Evolutionary conservation across 2,113 vertebrate genomes (phyloP).

Genomic region (Pipra filicauda): DNA sequence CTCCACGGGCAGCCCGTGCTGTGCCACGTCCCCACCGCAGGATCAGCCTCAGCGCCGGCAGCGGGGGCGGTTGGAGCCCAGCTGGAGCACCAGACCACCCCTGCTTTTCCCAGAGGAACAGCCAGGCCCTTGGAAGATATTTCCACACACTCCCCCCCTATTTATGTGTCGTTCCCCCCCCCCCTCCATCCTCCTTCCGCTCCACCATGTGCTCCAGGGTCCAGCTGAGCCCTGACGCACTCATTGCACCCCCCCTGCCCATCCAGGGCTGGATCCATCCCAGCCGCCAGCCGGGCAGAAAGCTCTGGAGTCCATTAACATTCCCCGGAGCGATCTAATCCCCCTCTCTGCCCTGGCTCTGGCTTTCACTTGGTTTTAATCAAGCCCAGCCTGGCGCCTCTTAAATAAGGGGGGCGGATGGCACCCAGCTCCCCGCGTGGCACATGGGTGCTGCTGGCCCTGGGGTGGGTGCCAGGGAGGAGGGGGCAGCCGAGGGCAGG

Average conservation of each 20-base stretch:
- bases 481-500: not conserved
- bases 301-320: slow-evolving; percentile 54
- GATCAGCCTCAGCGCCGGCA: not conserved
- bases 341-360: slow-evolving; percentile 47
- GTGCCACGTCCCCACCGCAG: not conserved
- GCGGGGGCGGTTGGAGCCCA: not conserved
- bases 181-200: not conserved
- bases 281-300: slow-evolving; percentile 6
- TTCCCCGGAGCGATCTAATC: slow-evolving; percentile 37
- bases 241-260: not conserved
- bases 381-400: slow-evolving; percentile 55
- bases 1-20: rapidly evolving
- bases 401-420: not conserved
- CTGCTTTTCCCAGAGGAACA: not conserved
- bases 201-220: not conserved
- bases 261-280: not conserved
- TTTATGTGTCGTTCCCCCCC: too few relatives aligned
- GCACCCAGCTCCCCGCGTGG: not conserved
- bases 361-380: slow-evolving; percentile 34
- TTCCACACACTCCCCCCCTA: not conserved
- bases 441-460: not conserved
- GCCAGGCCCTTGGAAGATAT: not conserved
- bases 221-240: not conserved
- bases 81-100: not conserved
- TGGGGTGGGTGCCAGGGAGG: not conserved